A percentile compares a stretch with the other conserved stretches of the same genome.
phyloP scores from a whole-genome alignment of 2,888 invertebrate genomes.

The Flexamia atlantica region DNA sequence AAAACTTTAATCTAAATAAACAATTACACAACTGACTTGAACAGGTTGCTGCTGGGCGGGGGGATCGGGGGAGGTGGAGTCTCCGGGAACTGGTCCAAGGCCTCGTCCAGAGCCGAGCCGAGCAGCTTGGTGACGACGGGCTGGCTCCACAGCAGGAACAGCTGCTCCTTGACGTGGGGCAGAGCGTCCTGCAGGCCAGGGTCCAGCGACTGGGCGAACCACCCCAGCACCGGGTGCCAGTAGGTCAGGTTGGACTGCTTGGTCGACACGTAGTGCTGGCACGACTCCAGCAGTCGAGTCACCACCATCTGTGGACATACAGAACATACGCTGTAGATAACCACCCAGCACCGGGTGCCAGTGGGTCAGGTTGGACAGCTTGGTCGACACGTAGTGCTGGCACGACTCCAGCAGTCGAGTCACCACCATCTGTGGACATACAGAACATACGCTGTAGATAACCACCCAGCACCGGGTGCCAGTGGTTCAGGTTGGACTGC shows the following conservation, averaged over 20 bases:
- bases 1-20: background rate
- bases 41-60: slow-evolving; percentile 65
- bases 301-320: slow-evolving; percentile 85
- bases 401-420: slow-evolving; percentile 93
- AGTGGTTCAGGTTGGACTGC: slow-evolving; percentile 94
- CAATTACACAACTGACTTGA: slow-evolving; percentile 65
- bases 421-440: slow-evolving; percentile 83
- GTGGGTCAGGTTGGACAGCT: slow-evolving; percentile 94
- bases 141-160: slow-evolving; percentile 84
- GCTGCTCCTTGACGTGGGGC: slow-evolving; percentile 82
- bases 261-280: slow-evolving; percentile 94
- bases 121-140: slow-evolving; percentile 71
- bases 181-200: slow-evolving; percentile 84
- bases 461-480: slow-evolving; percentile 99
- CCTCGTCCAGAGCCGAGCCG: slow-evolving; percentile 75
- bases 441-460: no score
- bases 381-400: slow-evolving; percentile 94
- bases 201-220: slow-evolving; percentile 90
- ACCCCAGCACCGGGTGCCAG: slow-evolving; percentile 99
- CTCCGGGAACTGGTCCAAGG: slow-evolving; percentile 73
- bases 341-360: slow-evolving; percentile 99
- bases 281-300: slow-evolving; percentile 91
- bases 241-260: slow-evolving; percentile 95
- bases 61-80: slow-evolving; percentile 65
- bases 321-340: no score